Evolutionary conservation across 2,797 vertebrate genomes (phyloP), one percentile per base, ranked within the genome.

Genomic region (Chromobotia macracanthus): DNA sequence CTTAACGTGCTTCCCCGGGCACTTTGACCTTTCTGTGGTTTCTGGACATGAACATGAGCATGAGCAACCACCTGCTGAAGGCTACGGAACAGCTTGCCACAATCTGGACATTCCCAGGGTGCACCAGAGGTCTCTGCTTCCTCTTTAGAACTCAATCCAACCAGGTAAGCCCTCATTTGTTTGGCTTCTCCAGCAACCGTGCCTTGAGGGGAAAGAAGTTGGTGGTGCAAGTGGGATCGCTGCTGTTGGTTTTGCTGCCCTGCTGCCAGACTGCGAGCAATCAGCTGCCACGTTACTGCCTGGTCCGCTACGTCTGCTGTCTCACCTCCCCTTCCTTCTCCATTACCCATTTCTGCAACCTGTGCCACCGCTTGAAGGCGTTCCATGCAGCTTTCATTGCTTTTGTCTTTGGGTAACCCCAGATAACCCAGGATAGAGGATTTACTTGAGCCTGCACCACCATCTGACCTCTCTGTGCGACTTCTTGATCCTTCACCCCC

Each of bases 321-420:
- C 1, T 86, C 87, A 76, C 85, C 86, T 83, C 83, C 86, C 82
- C 83, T 77, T 11, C 83, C 72, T 23, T 87, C 89, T 0, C 87
- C 88, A 3, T 84, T 92, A 60, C 93, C 91, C 90, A 93, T 93
- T 84, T 93, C 93, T 44, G 94, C 94, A 56, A 94, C 93, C 84
- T 94, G 93, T 80, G 95, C 95, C 56, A 94, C 95, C 10, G 94
- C 95, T 86, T 95, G 94, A 73, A 95, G 94, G 81, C 94, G 90
- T 83, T 95, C 94, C 86, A 95, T 94, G 81, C 95, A 95, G 85
- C 94, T 95, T 41, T 92, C 91, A 28, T 94, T 94, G 10, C 90
- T 91, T 23, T 89, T 90, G 13, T 94, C 93, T 41, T 81, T 91
- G 15, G 94, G 93, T 83, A 96, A 88, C 41, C 94, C 95, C 66